Base-by-base conservation (phyloP, 2,113 vertebrate genomes). In the Neotoma lepida region DNA sequence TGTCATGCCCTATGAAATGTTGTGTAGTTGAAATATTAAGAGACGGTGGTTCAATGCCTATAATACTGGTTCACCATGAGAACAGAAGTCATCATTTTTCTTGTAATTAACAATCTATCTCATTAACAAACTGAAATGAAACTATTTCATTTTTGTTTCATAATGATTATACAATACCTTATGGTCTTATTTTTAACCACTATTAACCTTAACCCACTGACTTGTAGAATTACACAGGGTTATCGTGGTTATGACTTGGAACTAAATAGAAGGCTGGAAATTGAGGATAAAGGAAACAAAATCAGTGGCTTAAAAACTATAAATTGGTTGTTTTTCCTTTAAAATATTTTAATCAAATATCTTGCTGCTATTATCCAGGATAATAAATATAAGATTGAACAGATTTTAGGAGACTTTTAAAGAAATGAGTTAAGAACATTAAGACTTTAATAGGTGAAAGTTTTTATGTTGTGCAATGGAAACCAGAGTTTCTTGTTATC, bases 151-250 rank as follows among this genome's bases (percentile, higher is more conserved):
- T 90, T 97, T 92, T n/a, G 81, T 88, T 94, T 70, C n/a, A 80
- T 56, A 89, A 90, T 94, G 64, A 78, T 49, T 89, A 77, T 87
- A 61, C 18, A 92, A 44, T 96, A 71, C 76, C 26, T 84, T 88
- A 63, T 78, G 58, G 66, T 90, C 39, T 89, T 88, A 74, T 88
- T 96, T 96, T 95, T 90, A 96, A 91, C 44, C 18, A 58, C 88
- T 91, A 71, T 93, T 94, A 93, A 93, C 87, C 71, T 39, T 73
- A 93, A 90, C 15, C 64, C 20, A 78, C 28, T n/a, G 33, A 68
- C 94, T 89, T 93, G 58, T 93, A n/a, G n/a, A 90, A 68, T 86
- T 81, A 76, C 44, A 66, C 56, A 44, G 74, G 88, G n/a, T 95
- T 96, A 54, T 82, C 76, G 78, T 89, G 51, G 39, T 82, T 95